Percentiles rank a stretch among this genome's conserved stretches.
These are phyloP conservation scores for Archegozetes longisetosus DNA, from an alignment of 1,140 invertebrate species.

Conservation along the genomic window DNA sequence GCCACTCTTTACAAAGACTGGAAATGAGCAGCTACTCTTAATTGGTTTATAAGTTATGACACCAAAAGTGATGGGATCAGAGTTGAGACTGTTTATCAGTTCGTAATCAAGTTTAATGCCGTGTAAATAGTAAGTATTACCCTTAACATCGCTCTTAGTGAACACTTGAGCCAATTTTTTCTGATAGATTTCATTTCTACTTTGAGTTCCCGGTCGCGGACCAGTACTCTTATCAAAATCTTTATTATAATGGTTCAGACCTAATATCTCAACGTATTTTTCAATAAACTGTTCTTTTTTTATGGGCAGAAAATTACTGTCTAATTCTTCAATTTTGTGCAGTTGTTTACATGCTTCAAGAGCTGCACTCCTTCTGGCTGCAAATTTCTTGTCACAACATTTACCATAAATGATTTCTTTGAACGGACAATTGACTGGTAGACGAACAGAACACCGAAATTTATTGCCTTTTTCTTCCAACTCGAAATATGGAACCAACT, in stretches of 20 bases:
- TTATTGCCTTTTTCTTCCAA: constrained; percentile 33
- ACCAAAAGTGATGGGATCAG: background rate
- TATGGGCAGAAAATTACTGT: constrained; percentile 71
- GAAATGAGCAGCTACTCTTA: background rate
- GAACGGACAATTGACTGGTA: constrained; percentile 33
- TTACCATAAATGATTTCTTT: constrained; percentile 34
- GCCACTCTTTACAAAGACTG: background rate
- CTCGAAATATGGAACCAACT: constrained; percentile 70
- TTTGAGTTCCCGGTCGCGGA: background rate
- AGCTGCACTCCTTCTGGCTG: constrained; percentile 63
- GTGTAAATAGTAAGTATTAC: background rate
- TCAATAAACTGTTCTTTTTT: constrained; percentile 49
- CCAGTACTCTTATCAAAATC: background rate
- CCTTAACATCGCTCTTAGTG: background rate
- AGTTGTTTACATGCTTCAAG: constrained; percentile 64
- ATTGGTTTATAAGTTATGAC: background rate
- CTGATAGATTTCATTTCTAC: background rate
- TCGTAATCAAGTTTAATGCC: background rate
- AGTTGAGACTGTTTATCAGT: background rate
- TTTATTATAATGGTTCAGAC: background rate
- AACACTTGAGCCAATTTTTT: background rate
- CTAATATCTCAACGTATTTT: background rate
- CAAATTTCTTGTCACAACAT: constrained; percentile 43
- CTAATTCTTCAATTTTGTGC: constrained; percentile 59
- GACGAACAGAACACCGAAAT: constrained; percentile 15